Base-by-base conservation (phyloP, 2,797 vertebrate genomes). In the Centroberyx gerrardi region DNA sequence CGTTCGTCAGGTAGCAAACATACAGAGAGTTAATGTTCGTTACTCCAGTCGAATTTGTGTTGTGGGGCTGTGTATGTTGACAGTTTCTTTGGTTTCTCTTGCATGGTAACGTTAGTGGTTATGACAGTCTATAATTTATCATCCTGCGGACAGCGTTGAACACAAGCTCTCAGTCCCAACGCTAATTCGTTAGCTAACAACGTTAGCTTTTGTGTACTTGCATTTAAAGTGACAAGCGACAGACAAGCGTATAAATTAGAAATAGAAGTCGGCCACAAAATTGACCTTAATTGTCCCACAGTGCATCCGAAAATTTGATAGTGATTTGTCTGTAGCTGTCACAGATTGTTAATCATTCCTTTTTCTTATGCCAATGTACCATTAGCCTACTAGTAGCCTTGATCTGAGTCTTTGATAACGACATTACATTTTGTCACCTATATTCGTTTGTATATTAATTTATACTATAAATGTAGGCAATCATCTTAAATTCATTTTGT, bases 261-360 rank as follows among this genome's bases (percentile, higher is more conserved):
- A 72, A 42, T 1, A 0, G 2, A 52, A 61, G 18, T 44, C 29
- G 6, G 0, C 0, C 2, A 59, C 4, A 38, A 29, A 49, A 3
- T 4, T 46, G 0, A 66, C 0, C 9, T 8, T 0, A n/a, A 8
- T 1, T 51, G 27, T 17, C 0, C 40, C 2, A 1, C 12, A 14
- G 0, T 33, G 8, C 29, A 54, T 14, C 27, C 4, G 48, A 9
- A 8, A 2, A 66, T 58, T 9, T 36, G 0, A 0, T 49, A 1
- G 8, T 52, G 0, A 17, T 40, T 1, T 49, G 6, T 3, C 2
- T 12, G 42, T 46, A 27, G n/a, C 1, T 15, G 8, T 2, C 18
- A 60, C 61, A 46, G 78, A 81, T 36, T 70, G 69, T 62, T 64
- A 52, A 80, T 83, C 22, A 74, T 76, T 38, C 76, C 3, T 5